Evolutionary conservation across 2,113 vertebrate species (phyloP), one percentile per base, ranked within the genome.

Genomic region (Cyanistes caeruleus): DNA sequence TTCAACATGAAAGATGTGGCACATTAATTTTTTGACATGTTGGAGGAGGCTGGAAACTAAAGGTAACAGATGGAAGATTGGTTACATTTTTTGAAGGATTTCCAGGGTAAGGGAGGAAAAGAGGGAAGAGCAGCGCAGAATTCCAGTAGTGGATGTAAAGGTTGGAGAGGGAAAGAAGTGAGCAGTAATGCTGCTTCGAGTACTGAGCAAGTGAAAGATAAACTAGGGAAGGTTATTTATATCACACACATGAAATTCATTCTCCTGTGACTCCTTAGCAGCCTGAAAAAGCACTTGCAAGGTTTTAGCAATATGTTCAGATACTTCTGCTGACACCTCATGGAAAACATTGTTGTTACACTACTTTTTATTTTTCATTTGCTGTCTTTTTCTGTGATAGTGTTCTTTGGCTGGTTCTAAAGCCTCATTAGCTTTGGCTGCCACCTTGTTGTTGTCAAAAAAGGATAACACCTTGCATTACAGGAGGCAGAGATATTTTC

Each of bases 311-410:
- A 44, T 74, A 48, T 5, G 64, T 96, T 96, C 82, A 86, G 95
- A 94, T 96, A 91, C 86, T 92, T 96, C 77, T 95, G 84, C 93
- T 97, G 90, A 96, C 72, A 93, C 68, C 81, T 93, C 62, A 91
- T 91, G 92, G 92, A 94, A 95, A 75, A 85, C 87, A 33, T 6
- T 87, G 81, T 94, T 93, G 95, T 95, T 95, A 90, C 67, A 78
- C 65, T 89, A 33, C 39, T 60, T 76, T 60, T 7, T 41, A 46
- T 76, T 87, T 87, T 91, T 41, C 12, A 35, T 82, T 87, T 91
- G 43, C 59, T 63, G 13, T 70, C 18, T 74, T 80, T 91, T 85
- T 85, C 67, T 91, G 10, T 33, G 31, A 2, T 31, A 44, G 10
- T 62, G 28, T 44, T 69, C 30, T 74, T 31, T 86, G 59, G 15